These are phyloP conservation scores for Deroplatys truncata DNA, from an alignment of 2,888 invertebrate species.

Conservation along the genomic window DNA sequence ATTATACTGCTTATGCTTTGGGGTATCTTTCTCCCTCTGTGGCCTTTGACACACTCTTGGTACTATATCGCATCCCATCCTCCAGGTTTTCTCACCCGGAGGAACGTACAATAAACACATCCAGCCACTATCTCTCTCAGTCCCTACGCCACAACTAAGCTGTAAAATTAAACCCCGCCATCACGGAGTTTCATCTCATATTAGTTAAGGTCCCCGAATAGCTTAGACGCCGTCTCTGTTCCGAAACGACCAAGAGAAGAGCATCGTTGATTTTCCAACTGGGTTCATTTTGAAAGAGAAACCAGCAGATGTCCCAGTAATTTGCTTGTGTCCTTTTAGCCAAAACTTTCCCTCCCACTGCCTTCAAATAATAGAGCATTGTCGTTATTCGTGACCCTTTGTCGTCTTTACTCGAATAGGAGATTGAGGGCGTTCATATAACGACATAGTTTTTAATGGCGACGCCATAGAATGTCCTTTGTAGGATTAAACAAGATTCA, in stretches of 20 bases:
- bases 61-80: background rate
- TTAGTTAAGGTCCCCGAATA: background rate
- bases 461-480: background rate
- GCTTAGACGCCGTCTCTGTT: background rate
- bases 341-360: background rate
- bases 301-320: background rate
- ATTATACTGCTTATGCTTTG: background rate
- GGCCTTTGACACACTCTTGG: background rate
- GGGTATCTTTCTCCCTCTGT: background rate
- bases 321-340: background rate
- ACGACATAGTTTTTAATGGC: background rate
- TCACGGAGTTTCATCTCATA: background rate
- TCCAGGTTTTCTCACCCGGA: background rate
- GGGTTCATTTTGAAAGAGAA: conserved; percentile 1
- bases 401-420: background rate
- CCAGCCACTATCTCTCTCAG: background rate
- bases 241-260: background rate
- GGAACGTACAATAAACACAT: background rate
- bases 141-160: background rate
- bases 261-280: conserved; percentile 4
- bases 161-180: background rate
- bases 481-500: background rate
- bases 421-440: background rate
- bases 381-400: background rate
- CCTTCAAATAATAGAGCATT: background rate